A percentile compares a stretch with the other conserved stretches of the same genome.
Evolutionary conservation across 2,797 vertebrate species (phyloP).

Genomic region (Scolopax rusticola): DNA sequence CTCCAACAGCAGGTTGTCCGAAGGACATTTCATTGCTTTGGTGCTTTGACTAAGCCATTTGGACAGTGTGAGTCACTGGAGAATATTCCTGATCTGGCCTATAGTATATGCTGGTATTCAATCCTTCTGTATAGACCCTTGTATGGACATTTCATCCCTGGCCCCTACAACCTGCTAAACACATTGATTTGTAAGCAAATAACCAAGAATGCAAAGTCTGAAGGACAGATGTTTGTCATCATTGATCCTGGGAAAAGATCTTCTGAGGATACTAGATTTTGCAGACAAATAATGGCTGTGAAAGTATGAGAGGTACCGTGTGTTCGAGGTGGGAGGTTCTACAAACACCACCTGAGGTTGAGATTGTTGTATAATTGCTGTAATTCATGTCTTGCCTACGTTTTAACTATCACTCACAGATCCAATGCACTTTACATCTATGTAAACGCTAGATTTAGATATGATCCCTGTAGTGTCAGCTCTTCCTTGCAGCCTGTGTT

Average conservation of each 20-base stretch:
- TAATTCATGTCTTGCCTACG: neutral
- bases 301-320: neutral
- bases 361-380: fast-evolving
- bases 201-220: neutral
- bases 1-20: neutral
- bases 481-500: neutral
- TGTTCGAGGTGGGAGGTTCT: neutral
- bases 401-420: neutral
- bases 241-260: neutral
- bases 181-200: neutral
- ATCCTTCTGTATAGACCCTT: neutral
- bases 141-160: neutral
- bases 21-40: neutral
- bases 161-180: neutral
- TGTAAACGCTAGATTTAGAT: neutral
- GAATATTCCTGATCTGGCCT: neutral
- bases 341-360: neutral
- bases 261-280: neutral
- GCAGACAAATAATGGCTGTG: neutral
- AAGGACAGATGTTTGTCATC: neutral
- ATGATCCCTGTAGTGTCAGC: fast-evolving
- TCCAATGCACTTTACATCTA: fast-evolving
- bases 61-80: neutral
- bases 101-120: neutral
- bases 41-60: neutral